Base-by-base conservation (phyloP, 2,113 vertebrate species). In the Brachyistius frenatus region DNA sequence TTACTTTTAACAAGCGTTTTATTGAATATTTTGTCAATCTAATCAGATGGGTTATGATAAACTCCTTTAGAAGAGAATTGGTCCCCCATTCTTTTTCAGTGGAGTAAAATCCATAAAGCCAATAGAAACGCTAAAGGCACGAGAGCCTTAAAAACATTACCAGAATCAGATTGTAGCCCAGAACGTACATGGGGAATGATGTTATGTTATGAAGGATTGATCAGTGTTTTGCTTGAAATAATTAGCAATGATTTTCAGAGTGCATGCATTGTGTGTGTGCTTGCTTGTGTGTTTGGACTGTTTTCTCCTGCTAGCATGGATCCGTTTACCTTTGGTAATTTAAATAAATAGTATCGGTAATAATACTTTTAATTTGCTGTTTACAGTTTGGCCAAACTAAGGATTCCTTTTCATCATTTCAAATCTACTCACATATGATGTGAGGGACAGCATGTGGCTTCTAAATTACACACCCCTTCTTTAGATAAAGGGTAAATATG, bases 191-290 rank as follows among this genome's bases (percentile, higher is more conserved):
- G 92, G 91, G 94, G 94, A 95, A 96, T 96, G 96, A 96, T 95
- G 83, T 93, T 96, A 96, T 49, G 86, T 98, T 97, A 95, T 94
- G 94, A 95, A 93, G 93, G 95, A 98, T 97, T 98, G 97, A 98
- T 98, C 95, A 95, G 92, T 93, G 95, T 95, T 94, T 96, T 93
- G 94, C 95, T 95, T 96, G 95, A 97, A 96, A 96, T 96, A 96
- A 97, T 98, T 98, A 97, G 92, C 94, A 98, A 97, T 94, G 94
- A 97, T 97, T 97, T 97, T 95, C 94, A 90, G 57, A 78, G 23
- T 33, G 23, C 39, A 47, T 80, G 63, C 50, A 66, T 93, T 83
- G 62, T 84, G 63, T 78, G 75, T 78, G 75, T 56, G 4, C 63
- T 39, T 73, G 55, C 4, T 30, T 69, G 71, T 80, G 73, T 76